Conservation (phyloP, 2,888 invertebrate genomes). For the Tenodera sinensis region DNA sequence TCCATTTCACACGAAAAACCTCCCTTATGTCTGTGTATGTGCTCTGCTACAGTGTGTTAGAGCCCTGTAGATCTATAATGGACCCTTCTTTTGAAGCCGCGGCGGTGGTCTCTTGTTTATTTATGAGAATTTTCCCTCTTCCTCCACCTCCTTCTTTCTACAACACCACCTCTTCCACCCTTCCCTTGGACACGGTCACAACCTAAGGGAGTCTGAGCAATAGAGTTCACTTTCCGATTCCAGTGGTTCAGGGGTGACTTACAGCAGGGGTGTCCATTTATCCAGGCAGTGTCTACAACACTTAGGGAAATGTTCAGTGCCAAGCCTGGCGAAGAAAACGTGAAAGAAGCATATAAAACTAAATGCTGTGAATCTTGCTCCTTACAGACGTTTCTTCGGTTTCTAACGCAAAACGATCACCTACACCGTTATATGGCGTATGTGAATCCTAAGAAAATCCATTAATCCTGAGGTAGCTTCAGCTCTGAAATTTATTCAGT, state of each 20-base stretch:
- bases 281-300: no score
- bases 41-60: neutral
- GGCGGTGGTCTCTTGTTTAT: constrained; percentile 19
- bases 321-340: no score
- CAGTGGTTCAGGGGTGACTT: neutral
- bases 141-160: neutral
- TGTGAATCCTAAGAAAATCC: no score
- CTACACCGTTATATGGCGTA: no score
- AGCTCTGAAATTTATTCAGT: no score
- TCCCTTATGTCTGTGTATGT: neutral
- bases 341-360: no score
- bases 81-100: constrained; percentile 16
- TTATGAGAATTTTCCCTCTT: constrained; percentile 19
- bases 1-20: neutral
- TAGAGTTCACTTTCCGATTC: constrained; percentile 10
- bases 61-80: constrained; percentile 8
- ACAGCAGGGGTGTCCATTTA: neutral
- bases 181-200: constrained; percentile 6
- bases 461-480: no score
- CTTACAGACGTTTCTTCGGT: no score
- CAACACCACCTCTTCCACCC: neutral
- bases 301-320: no score
- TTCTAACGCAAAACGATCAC: no score
- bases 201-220: neutral
- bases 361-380: no score